Evolutionary conservation across 2,888 invertebrate genomes (phyloP).

Genomic region (Drosophila melanosoma): DNA sequence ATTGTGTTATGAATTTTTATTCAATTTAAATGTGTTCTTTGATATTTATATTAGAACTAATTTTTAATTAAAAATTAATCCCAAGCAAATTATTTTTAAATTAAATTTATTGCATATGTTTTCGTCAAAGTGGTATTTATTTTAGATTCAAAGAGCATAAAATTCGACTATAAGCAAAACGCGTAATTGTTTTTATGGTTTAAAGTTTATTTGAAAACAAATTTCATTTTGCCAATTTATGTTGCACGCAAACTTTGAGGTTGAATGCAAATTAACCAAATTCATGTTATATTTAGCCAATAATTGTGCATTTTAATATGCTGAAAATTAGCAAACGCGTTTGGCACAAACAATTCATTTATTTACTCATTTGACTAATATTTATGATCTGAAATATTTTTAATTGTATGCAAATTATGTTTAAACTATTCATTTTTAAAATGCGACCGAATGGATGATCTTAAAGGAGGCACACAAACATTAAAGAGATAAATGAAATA

Average conservation of each 20-base stretch:
- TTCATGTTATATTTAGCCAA: slow-evolving; percentile 4
- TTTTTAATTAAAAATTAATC: neutral
- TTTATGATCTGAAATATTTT: neutral
- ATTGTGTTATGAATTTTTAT: neutral
- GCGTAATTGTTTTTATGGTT: neutral
- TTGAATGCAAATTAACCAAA: slow-evolving; percentile 14
- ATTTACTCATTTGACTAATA: neutral
- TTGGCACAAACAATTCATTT: slow-evolving; percentile 4
- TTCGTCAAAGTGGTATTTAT: neutral
- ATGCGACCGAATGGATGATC: neutral
- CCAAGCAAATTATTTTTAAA: neutral
- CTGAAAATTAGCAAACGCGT: slow-evolving; percentile 6
- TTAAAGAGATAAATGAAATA: slow-evolving; percentile 1
- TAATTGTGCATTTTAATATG: slow-evolving; percentile 7
- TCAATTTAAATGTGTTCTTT: too few relatives aligned
- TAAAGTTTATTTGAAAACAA: neutral
- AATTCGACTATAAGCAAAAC: neutral
- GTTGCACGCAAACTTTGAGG: neutral
- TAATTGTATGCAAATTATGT: neutral
- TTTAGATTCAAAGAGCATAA: slow-evolving; percentile 30
- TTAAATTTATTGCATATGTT: neutral
- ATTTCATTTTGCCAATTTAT: slow-evolving; percentile 2
- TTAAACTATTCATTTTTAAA: neutral
- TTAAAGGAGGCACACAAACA: neutral
- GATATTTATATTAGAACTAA: neutral